Base-by-base conservation (phyloP, 2,888 invertebrate species). In the Oxycera nigricornis region DNA sequence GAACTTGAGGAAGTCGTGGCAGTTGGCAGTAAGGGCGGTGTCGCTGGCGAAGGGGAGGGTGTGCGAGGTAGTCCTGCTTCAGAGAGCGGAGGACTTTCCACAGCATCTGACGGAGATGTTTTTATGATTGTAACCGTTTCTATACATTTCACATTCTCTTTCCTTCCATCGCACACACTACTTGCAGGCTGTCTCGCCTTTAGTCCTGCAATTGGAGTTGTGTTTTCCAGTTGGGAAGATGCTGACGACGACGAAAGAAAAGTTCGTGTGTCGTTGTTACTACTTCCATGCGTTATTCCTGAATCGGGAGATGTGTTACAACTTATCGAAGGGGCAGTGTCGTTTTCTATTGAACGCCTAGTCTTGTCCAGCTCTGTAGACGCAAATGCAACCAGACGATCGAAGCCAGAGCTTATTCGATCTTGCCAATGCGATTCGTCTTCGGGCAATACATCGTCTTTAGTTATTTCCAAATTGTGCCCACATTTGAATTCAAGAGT, bases 391-490 rank as follows among this genome's bases (percentile, higher is more conserved):
- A 97, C 94, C 80, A 97, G 88, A 79, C 95, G 92, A 87, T 97
- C 97, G 87, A 97, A 97, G 72, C 95, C 95, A 79, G 94, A 95
- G 83, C 94, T 94, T 80, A 96, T 94, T 79, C 95, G 92, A 85
- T 95, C 94, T 85, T 96, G 95, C 96, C 96, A 96, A 85, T 94
- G 94, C 80, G 92, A 91, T 85, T 93, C 92, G 83, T 92, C 92
- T 79, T 91, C 92, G 80, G 91, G 91, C 73, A 84, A 84, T 67
- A 84, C 84, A 79, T 85, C 85, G 17, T 55, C 55, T 55, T 4
- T 22, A n/a, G 46, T 57, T 6, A 17, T n/a, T n/a, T n/a, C n/a
- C n/a, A 46, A 46, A 17, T 3, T 17, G 6, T 39, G 46, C 46
- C 14, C 6, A 46, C 17, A 55, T 20, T 14, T 3, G 3, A 14